Evolutionary conservation across 1,140 invertebrate species (phyloP).

Genomic region (Ceratosolen solmsi): DNA sequence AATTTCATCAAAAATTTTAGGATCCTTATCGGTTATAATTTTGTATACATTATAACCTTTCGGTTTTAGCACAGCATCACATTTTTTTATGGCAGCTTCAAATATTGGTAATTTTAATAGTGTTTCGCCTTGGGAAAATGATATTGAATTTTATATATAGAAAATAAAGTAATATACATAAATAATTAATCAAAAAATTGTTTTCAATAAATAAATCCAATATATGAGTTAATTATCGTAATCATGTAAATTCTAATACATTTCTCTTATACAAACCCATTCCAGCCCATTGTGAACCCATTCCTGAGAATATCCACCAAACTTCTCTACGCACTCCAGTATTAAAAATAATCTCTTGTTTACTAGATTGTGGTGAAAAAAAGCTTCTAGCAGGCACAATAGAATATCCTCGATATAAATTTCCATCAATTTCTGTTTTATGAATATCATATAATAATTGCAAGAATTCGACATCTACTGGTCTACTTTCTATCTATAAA

Average conservation of each 20-base stretch:
- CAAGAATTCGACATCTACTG: constrained; percentile 68
- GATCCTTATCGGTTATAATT: constrained; percentile 76
- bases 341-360: constrained; percentile 15
- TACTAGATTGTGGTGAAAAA: not conserved
- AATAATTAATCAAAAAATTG: constrained; percentile 1
- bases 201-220: not conserved
- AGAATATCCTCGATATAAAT: constrained; percentile 73
- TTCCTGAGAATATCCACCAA: constrained; percentile 82
- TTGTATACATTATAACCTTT: constrained; percentile 78
- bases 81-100: constrained; percentile 77
- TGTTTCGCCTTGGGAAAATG: constrained; percentile 75
- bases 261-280: constrained; percentile 73
- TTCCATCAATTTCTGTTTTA: constrained; percentile 62
- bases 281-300: constrained; percentile 81
- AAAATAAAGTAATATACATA: no score
- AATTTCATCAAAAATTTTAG: constrained; percentile 77
- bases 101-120: constrained; percentile 80
- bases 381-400: constrained; percentile 47
- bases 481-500: constrained; percentile 51
- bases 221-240: not conserved
- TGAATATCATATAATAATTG: constrained; percentile 72
- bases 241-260: not conserved
- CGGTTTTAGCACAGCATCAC: constrained; percentile 74
- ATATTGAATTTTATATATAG: not conserved
- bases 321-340: constrained; percentile 28